phyloP scores from a whole-genome alignment of 1,140 invertebrate species.

The Drosophila pruinosa region DNA sequence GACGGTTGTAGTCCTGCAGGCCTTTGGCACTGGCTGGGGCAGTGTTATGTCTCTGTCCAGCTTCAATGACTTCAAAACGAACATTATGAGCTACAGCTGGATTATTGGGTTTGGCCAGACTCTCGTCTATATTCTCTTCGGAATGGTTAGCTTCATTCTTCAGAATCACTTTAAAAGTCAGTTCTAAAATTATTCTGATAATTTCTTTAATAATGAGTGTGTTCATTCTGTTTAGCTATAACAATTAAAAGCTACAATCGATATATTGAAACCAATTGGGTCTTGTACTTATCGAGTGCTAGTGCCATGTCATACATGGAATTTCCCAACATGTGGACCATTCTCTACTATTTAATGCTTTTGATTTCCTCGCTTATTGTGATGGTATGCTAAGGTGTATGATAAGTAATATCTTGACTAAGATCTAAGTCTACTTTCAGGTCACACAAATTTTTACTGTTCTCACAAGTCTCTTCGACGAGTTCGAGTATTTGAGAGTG shows the following conservation, averaged over 20 bases:
- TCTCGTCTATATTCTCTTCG: constrained; percentile 55
- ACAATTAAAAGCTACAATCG: too few relatives aligned
- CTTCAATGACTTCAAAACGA: constrained; percentile 94
- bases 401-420: neutral
- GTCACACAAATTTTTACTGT: constrained; percentile 59
- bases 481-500: constrained; percentile 54
- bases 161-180: constrained; percentile 39
- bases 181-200: neutral
- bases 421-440: constrained; percentile 9
- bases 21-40: constrained; percentile 95
- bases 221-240: too few relatives aligned
- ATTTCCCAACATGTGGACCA: constrained; percentile 54
- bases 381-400: constrained; percentile 40
- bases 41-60: constrained; percentile 94
- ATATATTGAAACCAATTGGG: constrained; percentile 40
- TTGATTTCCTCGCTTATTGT: constrained; percentile 45
- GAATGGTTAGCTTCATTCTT: constrained; percentile 53
- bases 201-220: neutral
- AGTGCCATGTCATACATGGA: constrained; percentile 40
- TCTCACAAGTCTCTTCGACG: constrained; percentile 66
- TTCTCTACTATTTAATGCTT: constrained; percentile 61
- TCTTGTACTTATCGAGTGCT: constrained; percentile 54
- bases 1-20: constrained; percentile 47
- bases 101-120: constrained; percentile 65
- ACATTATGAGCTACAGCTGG: constrained; percentile 83